Evolutionary conservation across 2,113 vertebrate species (phyloP).

Genomic region (Zapornia atra): DNA sequence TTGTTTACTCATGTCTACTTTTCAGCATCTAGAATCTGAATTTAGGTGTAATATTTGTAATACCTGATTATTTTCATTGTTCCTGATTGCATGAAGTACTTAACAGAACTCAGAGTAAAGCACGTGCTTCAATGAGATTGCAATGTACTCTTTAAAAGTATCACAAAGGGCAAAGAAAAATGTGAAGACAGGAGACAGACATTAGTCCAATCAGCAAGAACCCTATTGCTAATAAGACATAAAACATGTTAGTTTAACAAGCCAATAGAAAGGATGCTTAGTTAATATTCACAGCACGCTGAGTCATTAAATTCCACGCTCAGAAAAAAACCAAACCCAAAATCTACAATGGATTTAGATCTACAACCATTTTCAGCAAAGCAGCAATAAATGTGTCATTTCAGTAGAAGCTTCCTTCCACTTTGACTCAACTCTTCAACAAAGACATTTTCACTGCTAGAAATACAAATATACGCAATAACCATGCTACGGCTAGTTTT

Average conservation of each 20-base stretch:
- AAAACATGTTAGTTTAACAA: background rate
- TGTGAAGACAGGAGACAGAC: background rate
- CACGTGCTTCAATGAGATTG: background rate
- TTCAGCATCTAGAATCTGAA: background rate
- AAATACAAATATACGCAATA: background rate
- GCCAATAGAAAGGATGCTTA: background rate
- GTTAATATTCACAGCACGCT: background rate
- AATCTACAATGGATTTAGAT: background rate
- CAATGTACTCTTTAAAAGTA: background rate
- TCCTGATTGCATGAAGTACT: background rate
- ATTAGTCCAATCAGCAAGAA: background rate
- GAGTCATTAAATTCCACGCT: background rate
- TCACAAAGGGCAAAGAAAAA: background rate
- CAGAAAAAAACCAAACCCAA: background rate
- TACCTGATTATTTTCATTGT: background rate
- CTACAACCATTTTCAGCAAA: background rate
- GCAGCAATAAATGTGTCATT: background rate
- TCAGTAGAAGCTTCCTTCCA: background rate
- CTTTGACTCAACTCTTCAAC: background rate
- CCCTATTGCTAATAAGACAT: background rate
- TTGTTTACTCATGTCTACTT: background rate
- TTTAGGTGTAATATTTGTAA: background rate
- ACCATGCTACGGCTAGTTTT: background rate
- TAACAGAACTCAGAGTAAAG: background rate
- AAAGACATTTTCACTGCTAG: background rate